Percentiles rank a stretch among this genome's conserved stretches.
Conservation (phyloP, 2,888 invertebrate genomes). For the Dolichomitus sp. region DNA sequence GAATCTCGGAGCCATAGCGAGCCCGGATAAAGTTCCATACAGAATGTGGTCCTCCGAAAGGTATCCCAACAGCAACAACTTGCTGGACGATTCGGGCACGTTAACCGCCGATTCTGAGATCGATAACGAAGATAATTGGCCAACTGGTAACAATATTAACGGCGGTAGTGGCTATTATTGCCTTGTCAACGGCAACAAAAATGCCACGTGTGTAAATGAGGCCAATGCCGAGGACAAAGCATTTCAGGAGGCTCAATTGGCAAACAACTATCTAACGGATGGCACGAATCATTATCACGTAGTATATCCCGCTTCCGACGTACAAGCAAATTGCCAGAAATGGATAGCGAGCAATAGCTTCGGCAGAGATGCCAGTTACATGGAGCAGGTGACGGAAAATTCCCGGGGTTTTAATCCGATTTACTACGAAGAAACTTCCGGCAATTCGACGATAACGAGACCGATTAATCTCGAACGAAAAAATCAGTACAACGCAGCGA, state of each 20-base stretch:
- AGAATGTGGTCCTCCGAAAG: conserved; percentile 71
- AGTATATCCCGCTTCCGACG: conserved; percentile 67
- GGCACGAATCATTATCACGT: conserved; percentile 70
- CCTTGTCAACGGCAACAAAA: conserved; percentile 68
- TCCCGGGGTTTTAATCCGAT: conserved; percentile 29
- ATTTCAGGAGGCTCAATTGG: conserved; percentile 68
- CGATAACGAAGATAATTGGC: conserved; percentile 74
- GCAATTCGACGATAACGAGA: conserved; percentile 23
- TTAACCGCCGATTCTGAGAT: conserved; percentile 82
- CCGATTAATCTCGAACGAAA: conserved; percentile 49
- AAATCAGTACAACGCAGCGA: conserved; percentile 21
- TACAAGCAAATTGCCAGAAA: conserved; percentile 77
- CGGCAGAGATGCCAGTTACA: conserved; percentile 31
- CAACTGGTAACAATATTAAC: conserved; percentile 68
- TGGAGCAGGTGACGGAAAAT: conserved; percentile 28
- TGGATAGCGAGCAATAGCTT: conserved; percentile 76
- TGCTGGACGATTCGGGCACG: conserved; percentile 82
- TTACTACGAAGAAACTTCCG: conserved; percentile 45
- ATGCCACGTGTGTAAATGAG: conserved; percentile 30
- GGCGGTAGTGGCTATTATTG: conserved; percentile 68
- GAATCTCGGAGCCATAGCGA: conserved; percentile 81
- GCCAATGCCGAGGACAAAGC: conserved; percentile 61
- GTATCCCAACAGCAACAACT: conserved; percentile 70
- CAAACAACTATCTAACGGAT: conserved; percentile 60
- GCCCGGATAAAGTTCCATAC: conserved; percentile 73